These are phyloP conservation scores for Parazoanthus swiftii DNA, from an alignment of 92 coral and sea anemone genomes.

Conservation along the genomic window DNA sequence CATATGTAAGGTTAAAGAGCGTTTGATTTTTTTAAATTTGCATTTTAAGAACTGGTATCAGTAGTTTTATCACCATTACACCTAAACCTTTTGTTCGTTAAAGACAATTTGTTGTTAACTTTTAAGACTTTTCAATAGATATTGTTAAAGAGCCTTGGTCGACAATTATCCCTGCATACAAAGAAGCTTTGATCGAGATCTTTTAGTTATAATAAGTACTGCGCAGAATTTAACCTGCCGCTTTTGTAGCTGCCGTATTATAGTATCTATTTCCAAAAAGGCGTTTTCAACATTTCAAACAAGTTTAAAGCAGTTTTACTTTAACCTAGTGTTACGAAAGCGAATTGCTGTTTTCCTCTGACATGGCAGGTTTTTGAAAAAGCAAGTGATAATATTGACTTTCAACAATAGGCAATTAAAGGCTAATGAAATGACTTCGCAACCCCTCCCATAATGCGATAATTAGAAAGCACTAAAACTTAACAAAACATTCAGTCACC, in stretches of 20 bases:
- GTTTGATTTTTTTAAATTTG: neutral
- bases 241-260: neutral
- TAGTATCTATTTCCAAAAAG: neutral
- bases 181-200: neutral
- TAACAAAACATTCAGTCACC: neutral
- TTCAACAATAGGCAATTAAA: neutral
- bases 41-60: neutral
- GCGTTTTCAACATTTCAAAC: neutral
- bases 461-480: neutral
- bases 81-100: neutral
- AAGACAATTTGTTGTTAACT: neutral
- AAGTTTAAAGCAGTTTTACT: neutral
- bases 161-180: neutral
- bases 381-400: constrained; percentile 1
- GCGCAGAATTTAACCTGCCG: neutral
- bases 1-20: neutral
- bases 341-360: neutral
- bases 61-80: neutral
- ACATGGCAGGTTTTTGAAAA: neutral
- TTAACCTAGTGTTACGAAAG: neutral
- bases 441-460: neutral
- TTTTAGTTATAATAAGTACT: neutral
- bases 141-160: neutral
- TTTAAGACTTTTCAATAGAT: constrained; percentile 6
- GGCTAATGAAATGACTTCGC: neutral